Evolutionary conservation across 1,140 invertebrate genomes (phyloP).

Genomic region (Drosophila orosa): DNA sequence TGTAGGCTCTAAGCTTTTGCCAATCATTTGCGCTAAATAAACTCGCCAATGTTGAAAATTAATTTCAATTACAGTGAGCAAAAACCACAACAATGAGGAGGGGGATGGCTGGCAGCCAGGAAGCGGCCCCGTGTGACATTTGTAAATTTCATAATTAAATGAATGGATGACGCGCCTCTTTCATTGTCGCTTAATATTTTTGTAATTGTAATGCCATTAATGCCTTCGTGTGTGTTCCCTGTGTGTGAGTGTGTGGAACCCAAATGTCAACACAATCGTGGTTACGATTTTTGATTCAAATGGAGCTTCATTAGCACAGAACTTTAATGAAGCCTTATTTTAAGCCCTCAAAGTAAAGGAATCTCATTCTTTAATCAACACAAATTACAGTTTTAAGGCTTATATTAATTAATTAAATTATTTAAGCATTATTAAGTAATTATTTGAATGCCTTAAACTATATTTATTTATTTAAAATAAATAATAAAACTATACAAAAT

Average conservation of each 20-base stretch:
- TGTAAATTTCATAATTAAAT: constrained; percentile 67
- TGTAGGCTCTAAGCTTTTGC: not conserved
- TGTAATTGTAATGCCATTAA: constrained; percentile 49
- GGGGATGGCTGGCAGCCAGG: not conserved
- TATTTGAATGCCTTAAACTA: too few relatives aligned
- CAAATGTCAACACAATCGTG: constrained; percentile 53
- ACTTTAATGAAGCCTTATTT: constrained; percentile 1
- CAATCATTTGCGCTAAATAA: constrained; percentile 20
- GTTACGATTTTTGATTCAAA: constrained; percentile 39
- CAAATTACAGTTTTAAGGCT: not conserved
- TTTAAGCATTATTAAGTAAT: not conserved
- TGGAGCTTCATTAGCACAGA: constrained; percentile 31
- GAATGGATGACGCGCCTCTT: constrained; percentile 31
- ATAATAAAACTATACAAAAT: not conserved
- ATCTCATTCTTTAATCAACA: not conserved
- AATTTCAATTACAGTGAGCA: constrained; percentile 65
- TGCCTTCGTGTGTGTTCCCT: not conserved
- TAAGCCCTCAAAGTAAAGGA: not conserved
- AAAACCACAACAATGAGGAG: constrained; percentile 54
- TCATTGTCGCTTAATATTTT: constrained; percentile 31
- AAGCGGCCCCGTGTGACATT: constrained; percentile 13
- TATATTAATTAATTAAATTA: too few relatives aligned
- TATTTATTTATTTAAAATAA: not conserved
- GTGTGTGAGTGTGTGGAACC: not conserved
- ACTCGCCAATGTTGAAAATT: constrained; percentile 47